phyloP scores from a whole-genome alignment of 2,888 invertebrate species.

The Oscheius sp. region DNA sequence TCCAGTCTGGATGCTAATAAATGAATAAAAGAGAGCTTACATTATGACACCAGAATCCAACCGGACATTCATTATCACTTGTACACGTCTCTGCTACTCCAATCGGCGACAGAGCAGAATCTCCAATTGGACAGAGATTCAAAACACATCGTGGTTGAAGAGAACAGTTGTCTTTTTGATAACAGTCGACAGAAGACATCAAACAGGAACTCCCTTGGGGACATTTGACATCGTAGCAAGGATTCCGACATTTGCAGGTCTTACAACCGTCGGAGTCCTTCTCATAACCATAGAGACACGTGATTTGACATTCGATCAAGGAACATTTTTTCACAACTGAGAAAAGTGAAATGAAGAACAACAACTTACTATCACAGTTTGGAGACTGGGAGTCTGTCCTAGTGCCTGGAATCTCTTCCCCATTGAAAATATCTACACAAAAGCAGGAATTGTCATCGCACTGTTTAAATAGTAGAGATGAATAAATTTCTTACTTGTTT shows the following conservation, averaged over 20 bases:
- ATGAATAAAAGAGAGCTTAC: constrained; percentile 33
- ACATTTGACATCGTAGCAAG: constrained; percentile 60
- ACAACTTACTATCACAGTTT: constrained; percentile 48
- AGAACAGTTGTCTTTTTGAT: constrained; percentile 54
- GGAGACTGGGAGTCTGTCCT: constrained; percentile 44
- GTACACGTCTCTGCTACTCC: constrained; percentile 57
- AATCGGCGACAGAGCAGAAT: constrained; percentile 43
- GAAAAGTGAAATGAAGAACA: background rate
- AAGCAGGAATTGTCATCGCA: constrained; percentile 63
- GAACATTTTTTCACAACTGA: constrained; percentile 39
- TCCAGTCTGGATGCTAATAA: constrained; percentile 32
- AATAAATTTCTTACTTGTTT: constrained; percentile 23
- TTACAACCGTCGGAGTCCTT: constrained; percentile 56
- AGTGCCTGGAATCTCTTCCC: constrained; percentile 56
- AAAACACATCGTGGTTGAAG: constrained; percentile 63
- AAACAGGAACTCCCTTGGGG: constrained; percentile 58
- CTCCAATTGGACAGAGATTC: constrained; percentile 58
- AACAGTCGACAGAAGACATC: constrained; percentile 58
- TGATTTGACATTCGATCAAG: constrained; percentile 40
- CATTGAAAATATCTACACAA: constrained; percentile 60
- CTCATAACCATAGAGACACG: constrained; percentile 57
- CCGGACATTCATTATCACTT: constrained; percentile 48
- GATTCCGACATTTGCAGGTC: constrained; percentile 61
- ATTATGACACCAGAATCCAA: constrained; percentile 58
- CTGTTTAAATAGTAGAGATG: no score